A percentile compares a stretch with the other conserved stretches of the same genome.
Conservation (phyloP, 2,797 vertebrate species). For the Psittacula derbiana region DNA sequence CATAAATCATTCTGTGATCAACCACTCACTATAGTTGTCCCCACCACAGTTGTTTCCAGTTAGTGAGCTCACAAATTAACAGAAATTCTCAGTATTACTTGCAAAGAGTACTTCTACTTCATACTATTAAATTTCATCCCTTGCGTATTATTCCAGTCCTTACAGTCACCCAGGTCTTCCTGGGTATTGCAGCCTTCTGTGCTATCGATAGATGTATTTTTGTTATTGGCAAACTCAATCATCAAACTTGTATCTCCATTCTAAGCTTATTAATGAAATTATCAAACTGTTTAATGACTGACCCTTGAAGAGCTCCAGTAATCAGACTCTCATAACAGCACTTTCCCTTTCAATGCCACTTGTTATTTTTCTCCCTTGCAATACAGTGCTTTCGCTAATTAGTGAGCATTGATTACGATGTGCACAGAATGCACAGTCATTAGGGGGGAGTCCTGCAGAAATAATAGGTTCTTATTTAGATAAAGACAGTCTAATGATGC, state of each 20-base stretch:
- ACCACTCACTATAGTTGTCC: neutral
- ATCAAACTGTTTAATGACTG: neutral
- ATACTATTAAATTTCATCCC: neutral
- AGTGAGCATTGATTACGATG: neutral
- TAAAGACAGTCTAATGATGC: neutral
- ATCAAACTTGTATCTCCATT: neutral
- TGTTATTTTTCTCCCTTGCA: neutral
- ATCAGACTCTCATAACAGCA: accelerated
- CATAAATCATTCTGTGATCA: neutral
- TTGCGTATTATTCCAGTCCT: neutral
- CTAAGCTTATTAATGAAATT: neutral
- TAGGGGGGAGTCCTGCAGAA: neutral
- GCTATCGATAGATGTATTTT: accelerated
- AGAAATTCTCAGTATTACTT: neutral
- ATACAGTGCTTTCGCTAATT: neutral
- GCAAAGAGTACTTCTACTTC: neutral
- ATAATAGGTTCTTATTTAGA: neutral
- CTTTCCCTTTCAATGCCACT: neutral
- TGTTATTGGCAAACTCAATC: neutral
- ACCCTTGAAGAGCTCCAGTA: neutral
- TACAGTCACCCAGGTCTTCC: neutral
- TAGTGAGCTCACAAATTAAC: neutral
- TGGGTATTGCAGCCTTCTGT: neutral
- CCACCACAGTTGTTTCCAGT: neutral
- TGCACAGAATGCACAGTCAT: neutral